Base-by-base conservation (phyloP, 2,888 invertebrate genomes). In the Eilema caniola region DNA sequence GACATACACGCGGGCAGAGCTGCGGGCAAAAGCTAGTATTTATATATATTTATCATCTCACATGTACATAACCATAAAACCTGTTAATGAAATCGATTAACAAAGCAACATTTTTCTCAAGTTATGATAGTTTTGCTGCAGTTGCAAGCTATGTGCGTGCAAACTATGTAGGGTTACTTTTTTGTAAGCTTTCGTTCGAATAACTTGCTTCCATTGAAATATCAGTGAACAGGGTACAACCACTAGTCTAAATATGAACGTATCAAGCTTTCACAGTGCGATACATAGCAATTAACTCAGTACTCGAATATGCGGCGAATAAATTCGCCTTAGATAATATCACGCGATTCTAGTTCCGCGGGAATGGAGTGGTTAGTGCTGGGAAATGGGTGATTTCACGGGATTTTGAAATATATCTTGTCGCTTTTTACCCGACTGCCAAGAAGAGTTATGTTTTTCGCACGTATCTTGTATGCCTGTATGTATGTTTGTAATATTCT, bases 211-310 rank as follows among this genome's bases (percentile, higher is more conserved):
- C 47, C 47, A 47, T 47, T 20, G 20, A 20, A 47, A 47, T 47
- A 59, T 25, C 11, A 59, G 14, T 8, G 20, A 31, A 12, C 24
- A 31, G 56, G 31, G 14, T n/a, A 2, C 3, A 65, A 23, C 31
- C 31, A 31, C 59, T 0, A n/a, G 72, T 63, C 20, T 31, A 12
- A 85, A 75, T 37, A 70, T 5, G 85, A 78, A 77, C 41, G 10
- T 12, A 74, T 8, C 82, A 84, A 67, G 85, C 84, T 85, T 83
- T 84, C 82, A 79, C 79, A 76, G 79, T 76, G 72, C 75, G 78
- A 84, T 82, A 84, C 83, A 83, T 82, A 82, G 80, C 82, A 84
- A 84, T 84, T 84, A 84, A 82, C 73, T 73, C 72, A 41, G 76
- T 74, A 81, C 81, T 81, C 79, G 74, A 84, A 79, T 83, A 80